Conservation (phyloP, 2,113 vertebrate genomes). For the Glareola pratincola region DNA sequence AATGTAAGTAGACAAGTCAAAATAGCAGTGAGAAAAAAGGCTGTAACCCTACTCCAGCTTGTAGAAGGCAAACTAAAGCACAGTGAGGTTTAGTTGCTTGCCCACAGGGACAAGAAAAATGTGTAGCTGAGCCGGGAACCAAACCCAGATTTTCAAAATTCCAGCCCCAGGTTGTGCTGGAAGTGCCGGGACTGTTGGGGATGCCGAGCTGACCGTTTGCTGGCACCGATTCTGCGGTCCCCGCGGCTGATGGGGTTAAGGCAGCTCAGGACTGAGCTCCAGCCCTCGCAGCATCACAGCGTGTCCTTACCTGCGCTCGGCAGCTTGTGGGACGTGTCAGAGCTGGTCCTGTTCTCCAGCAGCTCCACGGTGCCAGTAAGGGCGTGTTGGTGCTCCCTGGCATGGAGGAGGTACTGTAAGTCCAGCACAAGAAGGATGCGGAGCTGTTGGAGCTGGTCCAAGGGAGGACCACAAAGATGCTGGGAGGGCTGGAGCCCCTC, state of each 20-base stretch:
- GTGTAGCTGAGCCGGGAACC: not conserved
- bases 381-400: fast-evolving
- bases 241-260: not conserved
- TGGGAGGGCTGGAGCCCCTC: too few relatives aligned
- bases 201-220: fast-evolving
- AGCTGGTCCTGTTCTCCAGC: not conserved
- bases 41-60: conserved; percentile 16
- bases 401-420: not conserved
- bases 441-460: too few relatives aligned
- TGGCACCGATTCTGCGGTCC: fast-evolving
- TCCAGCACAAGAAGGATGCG: too few relatives aligned
- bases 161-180: not conserved
- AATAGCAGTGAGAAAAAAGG: not conserved
- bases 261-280: fast-evolving
- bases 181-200: not conserved
- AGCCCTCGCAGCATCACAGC: fast-evolving
- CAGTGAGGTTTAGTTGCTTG: not conserved
- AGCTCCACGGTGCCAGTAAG: fast-evolving
- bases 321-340: fast-evolving
- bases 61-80: not conserved
- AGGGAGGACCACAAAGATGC: too few relatives aligned
- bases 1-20: conserved; percentile 51
- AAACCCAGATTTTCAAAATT: not conserved
- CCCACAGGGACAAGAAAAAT: not conserved
- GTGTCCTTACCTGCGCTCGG: not conserved